These are phyloP conservation scores for Omphaloscelis lunosa DNA, from an alignment of 2,888 invertebrate species.

Conservation along the genomic window DNA sequence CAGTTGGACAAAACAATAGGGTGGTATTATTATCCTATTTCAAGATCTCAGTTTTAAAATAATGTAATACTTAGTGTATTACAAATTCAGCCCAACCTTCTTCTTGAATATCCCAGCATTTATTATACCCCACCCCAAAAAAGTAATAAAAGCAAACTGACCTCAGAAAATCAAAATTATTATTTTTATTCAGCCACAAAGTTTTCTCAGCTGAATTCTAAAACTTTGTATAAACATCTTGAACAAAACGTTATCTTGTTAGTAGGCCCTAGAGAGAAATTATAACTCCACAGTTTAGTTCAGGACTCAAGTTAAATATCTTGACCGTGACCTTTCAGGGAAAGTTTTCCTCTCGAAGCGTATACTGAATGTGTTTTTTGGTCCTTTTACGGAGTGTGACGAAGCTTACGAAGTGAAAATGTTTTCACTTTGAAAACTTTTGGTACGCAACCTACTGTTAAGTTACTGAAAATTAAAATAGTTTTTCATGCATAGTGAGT, in stretches of 20 bases:
- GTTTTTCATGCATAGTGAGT: background rate
- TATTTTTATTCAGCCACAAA: constrained; percentile 45
- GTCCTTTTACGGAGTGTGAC: background rate
- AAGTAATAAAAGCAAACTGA: constrained; percentile 51
- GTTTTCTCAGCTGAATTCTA: constrained; percentile 37
- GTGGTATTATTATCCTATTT: background rate
- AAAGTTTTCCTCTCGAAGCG: constrained; percentile 16
- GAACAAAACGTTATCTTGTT: constrained; percentile 26
- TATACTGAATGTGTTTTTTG: background rate
- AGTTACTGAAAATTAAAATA: background rate
- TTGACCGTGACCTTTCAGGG: constrained; percentile 38
- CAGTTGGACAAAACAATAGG: background rate
- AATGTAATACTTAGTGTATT: constrained; percentile 9
- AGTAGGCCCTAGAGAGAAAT: constrained; percentile 42
- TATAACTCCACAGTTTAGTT: constrained; percentile 41
- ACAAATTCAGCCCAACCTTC: constrained; percentile 28
- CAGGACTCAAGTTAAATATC: constrained; percentile 30
- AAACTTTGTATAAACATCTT: constrained; percentile 56
- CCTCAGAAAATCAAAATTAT: constrained; percentile 47
- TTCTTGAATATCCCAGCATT: constrained; percentile 4
- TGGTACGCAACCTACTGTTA: background rate
- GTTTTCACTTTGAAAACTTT: background rate
- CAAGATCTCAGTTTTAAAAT: constrained; percentile 7
- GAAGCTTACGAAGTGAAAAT: background rate
- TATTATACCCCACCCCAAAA: constrained; percentile 17